A percentile compares a stretch with the other conserved stretches of the same genome.
Evolutionary conservation across 2,888 invertebrate genomes (phyloP).

Genomic region (Lasioglossum vierecki): DNA sequence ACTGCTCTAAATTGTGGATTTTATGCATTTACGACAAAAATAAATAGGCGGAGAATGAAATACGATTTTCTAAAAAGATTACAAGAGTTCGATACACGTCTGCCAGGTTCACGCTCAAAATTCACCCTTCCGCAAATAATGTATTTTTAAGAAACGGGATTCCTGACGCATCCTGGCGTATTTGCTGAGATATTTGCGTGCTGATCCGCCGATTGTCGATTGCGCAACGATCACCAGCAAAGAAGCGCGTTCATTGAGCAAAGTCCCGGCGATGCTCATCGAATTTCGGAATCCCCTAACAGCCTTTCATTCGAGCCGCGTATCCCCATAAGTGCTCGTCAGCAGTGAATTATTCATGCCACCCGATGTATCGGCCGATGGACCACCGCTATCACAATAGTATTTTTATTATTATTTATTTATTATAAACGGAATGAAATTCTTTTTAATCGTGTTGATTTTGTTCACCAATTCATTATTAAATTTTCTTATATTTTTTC

Average conservation of each 20-base stretch:
- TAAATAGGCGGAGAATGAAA: too few species aligned
- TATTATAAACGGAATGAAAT: too few species aligned
- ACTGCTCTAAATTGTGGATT: background rate
- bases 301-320: background rate
- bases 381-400: background rate
- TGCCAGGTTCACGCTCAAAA: too few species aligned
- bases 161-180: background rate
- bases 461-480: too few species aligned
- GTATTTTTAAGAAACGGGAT: too few species aligned
- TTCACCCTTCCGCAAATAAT: too few species aligned
- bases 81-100: too few species aligned
- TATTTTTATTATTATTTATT: background rate
- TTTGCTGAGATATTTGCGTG: background rate
- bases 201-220: background rate
- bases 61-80: too few species aligned
- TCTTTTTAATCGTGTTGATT: too few species aligned
- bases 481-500: too few species aligned
- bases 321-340: background rate
- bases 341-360: conserved; percentile 40
- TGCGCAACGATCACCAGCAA: background rate
- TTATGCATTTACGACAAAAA: background rate
- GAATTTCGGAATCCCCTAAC: conserved; percentile 18
- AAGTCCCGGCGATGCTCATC: background rate
- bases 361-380: background rate
- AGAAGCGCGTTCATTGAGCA: background rate